These are phyloP conservation scores for Carcinoscorpius rotundicauda DNA, from an alignment of 1,140 invertebrate species.

Conservation along the genomic window DNA sequence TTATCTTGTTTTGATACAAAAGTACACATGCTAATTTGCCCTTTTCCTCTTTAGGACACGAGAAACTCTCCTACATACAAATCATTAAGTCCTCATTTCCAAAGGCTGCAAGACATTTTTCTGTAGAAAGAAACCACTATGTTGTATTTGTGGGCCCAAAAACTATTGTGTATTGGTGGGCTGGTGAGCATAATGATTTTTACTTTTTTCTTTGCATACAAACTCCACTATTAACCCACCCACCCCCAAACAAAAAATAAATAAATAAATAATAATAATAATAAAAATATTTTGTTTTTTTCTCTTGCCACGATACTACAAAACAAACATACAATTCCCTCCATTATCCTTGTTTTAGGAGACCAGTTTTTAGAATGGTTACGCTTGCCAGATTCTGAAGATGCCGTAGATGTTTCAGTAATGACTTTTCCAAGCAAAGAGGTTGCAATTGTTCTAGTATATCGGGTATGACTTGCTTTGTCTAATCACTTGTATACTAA, in stretches of 20 bases:
- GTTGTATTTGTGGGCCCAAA: slow-evolving; percentile 4
- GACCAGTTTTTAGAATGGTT: slow-evolving; percentile 13
- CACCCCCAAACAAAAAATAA: not conserved
- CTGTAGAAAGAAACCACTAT: slow-evolving; percentile 5
- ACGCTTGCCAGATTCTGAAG: not conserved
- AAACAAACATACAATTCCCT: not conserved
- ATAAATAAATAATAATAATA: too few relatives aligned
- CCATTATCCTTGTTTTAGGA: not conserved
- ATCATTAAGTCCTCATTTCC: not conserved
- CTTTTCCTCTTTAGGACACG: not conserved
- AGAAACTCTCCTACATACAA: not conserved
- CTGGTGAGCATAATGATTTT: slow-evolving; percentile 10
- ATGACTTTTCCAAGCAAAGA: slow-evolving; percentile 7
- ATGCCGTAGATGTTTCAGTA: slow-evolving; percentile 6
- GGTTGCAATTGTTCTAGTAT: slow-evolving; percentile 8
- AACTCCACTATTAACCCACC: too few relatives aligned
- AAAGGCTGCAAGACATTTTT: slow-evolving; percentile 9
- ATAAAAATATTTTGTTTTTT: too few relatives aligned
- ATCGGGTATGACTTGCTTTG: not conserved
- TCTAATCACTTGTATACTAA: not conserved
- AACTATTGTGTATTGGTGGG: slow-evolving; percentile 11
- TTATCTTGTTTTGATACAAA: not conserved
- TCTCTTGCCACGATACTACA: not conserved
- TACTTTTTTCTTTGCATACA: not conserved
- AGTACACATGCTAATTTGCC: too few relatives aligned